Evolutionary conservation across 2,113 vertebrate species (phyloP), one percentile per base, ranked within the genome.

Genomic region (Heteronetta atricapilla): DNA sequence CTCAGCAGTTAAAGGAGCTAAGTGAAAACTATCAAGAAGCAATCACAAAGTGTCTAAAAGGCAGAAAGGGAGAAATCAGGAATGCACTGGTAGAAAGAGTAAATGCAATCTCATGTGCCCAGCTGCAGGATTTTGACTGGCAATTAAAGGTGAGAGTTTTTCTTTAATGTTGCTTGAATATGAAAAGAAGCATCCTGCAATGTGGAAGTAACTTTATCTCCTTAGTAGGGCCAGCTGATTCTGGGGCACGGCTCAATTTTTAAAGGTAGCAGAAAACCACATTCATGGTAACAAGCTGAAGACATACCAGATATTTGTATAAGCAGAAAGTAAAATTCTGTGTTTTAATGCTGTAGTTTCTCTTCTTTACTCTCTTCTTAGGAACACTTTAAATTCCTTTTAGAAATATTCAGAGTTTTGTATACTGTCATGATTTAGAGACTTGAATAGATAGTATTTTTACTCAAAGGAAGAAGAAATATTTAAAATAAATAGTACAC

Each of bases 61-160:
- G 97, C 36, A 98, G 99, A 82, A 98, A 93, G 63, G 98, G 98
- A 56, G 99, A 99, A 96, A 98, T 99, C 90, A 98, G 94, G 34
- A 96, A 95, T 20, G 97, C 98, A 8, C 96, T 99, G 19, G 91
- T 99, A 91, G 97, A 98, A 93, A 98, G 96, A 94, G 98, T 99
- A 86, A 98, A 98, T 87, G 96, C 84, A 42, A 98, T 99, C 88
- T 99, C 98, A 42, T 98, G 98, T 88, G 96, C 98, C 6, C 98
- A 98, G 44, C 98, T 99, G 46, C 98, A 99, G 89, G 98, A 99
- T 97, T 99, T 99, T 95, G 99, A 99, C 97, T 99, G 99, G 99
- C 99, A 99, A 86, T 97, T 99, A 75, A 99, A 99, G 98, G 99
- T 99, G 81, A 97, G 88, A 82, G 4, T 17, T 4, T 55, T 86